Evolutionary conservation across 2,113 vertebrate species (phyloP).

Genomic region (Sus scrofa): DNA sequence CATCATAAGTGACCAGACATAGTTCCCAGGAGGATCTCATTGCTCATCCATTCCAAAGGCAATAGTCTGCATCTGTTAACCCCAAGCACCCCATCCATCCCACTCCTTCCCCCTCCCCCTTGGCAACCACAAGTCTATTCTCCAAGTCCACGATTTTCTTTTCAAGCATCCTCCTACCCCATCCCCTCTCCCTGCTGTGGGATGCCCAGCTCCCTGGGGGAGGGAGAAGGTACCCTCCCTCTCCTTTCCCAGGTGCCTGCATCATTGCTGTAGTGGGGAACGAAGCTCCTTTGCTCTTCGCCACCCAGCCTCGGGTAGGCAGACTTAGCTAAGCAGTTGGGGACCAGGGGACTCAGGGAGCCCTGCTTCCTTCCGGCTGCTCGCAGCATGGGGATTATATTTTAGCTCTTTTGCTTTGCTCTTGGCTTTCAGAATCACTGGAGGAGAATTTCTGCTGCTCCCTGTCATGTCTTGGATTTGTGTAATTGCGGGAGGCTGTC

Average conservation of each 20-base stretch:
- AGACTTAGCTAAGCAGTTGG: neutral
- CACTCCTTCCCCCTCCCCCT: no score
- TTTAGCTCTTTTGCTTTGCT: neutral
- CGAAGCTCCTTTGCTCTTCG: neutral
- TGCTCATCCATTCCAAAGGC: no score
- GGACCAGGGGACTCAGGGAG: neutral
- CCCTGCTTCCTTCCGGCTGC: neutral
- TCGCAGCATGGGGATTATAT: neutral
- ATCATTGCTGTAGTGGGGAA: neutral
- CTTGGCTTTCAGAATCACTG: neutral
- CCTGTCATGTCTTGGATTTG: slow-evolving; percentile 49
- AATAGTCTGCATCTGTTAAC: no score
- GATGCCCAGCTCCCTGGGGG: neutral
- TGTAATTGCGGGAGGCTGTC: slow-evolving; percentile 1
- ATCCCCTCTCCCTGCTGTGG: neutral
- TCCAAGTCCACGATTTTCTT: no score
- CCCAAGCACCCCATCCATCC: no score
- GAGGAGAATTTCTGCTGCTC: neutral
- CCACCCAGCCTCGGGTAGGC: neutral
- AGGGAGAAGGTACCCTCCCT: neutral
- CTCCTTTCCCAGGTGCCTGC: neutral
- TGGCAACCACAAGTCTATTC: no score
- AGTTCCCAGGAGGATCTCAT: no score
- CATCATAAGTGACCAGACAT: no score
- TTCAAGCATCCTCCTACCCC: neutral